Evolutionary conservation across 2,113 vertebrate genomes (phyloP), one percentile per base, ranked within the genome.

Genomic region (Andinoacara biseriatus): DNA sequence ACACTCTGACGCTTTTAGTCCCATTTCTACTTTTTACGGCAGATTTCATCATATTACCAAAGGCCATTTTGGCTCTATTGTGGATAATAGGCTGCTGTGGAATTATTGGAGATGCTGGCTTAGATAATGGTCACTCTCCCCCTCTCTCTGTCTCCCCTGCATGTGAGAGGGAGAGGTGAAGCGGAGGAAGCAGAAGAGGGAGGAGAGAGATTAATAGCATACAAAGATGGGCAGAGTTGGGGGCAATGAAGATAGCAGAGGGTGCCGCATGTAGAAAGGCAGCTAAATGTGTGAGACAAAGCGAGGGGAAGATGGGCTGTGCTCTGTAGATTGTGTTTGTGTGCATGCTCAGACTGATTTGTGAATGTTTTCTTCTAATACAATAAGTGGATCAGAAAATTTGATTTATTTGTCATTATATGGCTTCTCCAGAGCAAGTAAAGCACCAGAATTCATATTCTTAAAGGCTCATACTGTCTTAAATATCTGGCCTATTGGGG

Each of bases 1-100:
- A 90, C 91, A 92, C 92, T 93, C 92, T 84, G 89, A 92, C 85
- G 90, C 93, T 94, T 91, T 94, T 93, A 95, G 92, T 91, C 76
- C 90, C 89, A 93, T 95, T 95, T 95, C 94, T 94, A 93, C 93
- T 94, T 93, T 95, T 95, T 94, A 95, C 94, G 90, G 94, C 94
- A 95, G 94, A 95, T 96, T 96, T 95, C 95, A 95, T 96, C 95
- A 96, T 94, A 93, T 94, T 93, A 95, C 93, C 91, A 86, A 94
- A 90, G 92, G 91, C 93, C 92, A 94, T 95, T 94, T 94, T 87
- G 90, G 89, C 90, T 94, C 93, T 89, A 92, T 94, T 90, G 92
- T 92, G 89, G 92, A 90, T 93, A 94, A 95, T 95, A 88, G 88
- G 90, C 89, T 93, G 90, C 90, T 86, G 91, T 92, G 89, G 91